Percentiles rank a stretch among this genome's conserved stretches.
Conservation (phyloP, 2,113 vertebrate species). For the Murina feae region DNA sequence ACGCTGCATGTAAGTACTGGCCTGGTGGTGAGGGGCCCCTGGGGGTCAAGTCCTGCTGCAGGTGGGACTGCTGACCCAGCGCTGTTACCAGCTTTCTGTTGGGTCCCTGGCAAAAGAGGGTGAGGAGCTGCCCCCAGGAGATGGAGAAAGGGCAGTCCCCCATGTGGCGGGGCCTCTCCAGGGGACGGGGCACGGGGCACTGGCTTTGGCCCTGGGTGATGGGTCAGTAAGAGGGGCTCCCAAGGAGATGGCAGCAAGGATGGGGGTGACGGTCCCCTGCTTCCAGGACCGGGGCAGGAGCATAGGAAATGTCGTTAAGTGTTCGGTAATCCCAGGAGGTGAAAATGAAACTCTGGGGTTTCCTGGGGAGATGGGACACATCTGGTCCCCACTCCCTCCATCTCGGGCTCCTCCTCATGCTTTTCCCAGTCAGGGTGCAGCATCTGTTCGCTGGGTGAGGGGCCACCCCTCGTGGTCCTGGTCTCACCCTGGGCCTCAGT, state of each 20-base stretch:
- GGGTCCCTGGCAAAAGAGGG: background rate
- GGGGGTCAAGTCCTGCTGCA: accelerated
- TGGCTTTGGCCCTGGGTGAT: accelerated
- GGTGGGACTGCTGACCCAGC: accelerated
- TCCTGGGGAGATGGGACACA: accelerated
- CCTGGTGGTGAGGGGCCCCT: accelerated
- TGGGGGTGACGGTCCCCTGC: no score
- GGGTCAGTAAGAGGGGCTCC: background rate
- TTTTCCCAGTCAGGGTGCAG: no score
- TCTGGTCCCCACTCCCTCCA: accelerated
- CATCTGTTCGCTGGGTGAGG: no score
- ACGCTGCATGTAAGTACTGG: slow-evolving; percentile 89
- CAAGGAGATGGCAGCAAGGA: background rate
- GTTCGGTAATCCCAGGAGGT: background rate
- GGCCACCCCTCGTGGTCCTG: background rate
- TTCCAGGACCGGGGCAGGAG: background rate
- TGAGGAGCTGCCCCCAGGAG: background rate
- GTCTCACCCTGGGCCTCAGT: background rate
- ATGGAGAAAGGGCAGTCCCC: accelerated
- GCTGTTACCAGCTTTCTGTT: background rate
- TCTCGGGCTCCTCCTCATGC: accelerated
- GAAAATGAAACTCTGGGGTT: background rate
- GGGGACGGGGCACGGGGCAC: background rate
- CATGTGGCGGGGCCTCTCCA: background rate
- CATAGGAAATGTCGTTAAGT: accelerated